Conservation (phyloP, 1,140 invertebrate genomes). For the Triops longicaudatus region DNA sequence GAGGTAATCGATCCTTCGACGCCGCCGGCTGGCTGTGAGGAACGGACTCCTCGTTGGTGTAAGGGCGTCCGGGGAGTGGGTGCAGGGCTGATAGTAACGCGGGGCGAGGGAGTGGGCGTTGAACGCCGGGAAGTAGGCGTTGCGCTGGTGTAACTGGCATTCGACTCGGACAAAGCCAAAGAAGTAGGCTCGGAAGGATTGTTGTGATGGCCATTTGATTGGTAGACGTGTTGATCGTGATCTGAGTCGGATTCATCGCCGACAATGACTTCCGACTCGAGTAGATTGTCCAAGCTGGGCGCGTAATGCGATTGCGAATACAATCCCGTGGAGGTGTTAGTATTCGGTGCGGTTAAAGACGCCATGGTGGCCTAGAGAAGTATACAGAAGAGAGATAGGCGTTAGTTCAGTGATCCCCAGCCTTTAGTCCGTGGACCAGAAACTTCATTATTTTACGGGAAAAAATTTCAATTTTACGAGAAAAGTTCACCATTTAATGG, state of each 20-base stretch:
- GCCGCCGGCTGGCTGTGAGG: neutral
- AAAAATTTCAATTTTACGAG: too few species aligned
- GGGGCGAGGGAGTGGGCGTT: conserved; percentile 13
- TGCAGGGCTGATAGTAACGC: conserved; percentile 13
- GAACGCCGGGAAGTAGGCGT: conserved; percentile 15
- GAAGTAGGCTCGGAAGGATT: neutral
- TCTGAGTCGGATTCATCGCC: conserved; percentile 23
- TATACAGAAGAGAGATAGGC: too few species aligned
- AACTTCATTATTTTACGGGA: too few species aligned
- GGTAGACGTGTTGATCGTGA: neutral
- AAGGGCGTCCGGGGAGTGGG: neutral
- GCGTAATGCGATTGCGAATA: neutral
- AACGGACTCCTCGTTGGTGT: neutral
- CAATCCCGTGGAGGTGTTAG: neutral
- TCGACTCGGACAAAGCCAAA: neutral
- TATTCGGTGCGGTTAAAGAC: neutral
- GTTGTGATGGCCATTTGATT: neutral
- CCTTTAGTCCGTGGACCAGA: too few species aligned
- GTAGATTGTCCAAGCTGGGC: conserved; percentile 24
- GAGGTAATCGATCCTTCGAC: neutral
- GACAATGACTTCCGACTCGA: conserved; percentile 27
- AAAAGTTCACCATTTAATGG: too few species aligned
- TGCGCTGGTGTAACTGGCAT: conserved; percentile 17
- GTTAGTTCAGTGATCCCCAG: too few species aligned
- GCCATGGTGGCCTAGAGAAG: neutral